phyloP scores from a whole-genome alignment of 2,797 vertebrate species.

The Podargus strigoides region DNA sequence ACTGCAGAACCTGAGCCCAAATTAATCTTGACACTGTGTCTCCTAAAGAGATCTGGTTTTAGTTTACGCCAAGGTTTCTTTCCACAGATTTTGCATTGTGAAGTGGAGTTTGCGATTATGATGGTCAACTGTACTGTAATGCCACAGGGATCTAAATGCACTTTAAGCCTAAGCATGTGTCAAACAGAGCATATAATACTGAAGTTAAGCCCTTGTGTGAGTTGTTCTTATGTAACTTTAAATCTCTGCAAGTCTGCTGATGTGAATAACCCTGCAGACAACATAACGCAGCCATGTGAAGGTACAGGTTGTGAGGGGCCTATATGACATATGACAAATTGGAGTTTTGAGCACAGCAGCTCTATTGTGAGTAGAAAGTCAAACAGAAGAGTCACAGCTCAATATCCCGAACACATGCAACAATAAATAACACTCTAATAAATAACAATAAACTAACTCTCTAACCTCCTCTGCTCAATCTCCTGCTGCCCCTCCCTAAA shows the following conservation, averaged over 20 bases:
- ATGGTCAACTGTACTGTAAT: neutral
- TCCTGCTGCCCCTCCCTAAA: neutral
- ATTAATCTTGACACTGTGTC: neutral
- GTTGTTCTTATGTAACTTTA: constrained; percentile 11
- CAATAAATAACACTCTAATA: too few relatives aligned
- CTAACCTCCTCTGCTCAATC: neutral
- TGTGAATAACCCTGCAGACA: neutral
- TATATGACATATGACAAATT: neutral
- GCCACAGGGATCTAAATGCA: neutral
- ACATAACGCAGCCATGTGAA: neutral
- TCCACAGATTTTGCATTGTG: neutral
- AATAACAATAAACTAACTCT: neutral
- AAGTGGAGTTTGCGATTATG: constrained; percentile 2
- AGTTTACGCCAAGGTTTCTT: neutral
- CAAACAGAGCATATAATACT: constrained; percentile 1
- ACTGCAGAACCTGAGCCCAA: neutral
- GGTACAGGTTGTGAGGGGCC: neutral
- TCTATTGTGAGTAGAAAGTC: neutral
- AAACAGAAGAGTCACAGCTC: neutral
- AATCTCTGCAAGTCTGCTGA: neutral
- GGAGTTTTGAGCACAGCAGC: neutral
- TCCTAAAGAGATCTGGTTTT: neutral
- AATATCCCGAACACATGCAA: neutral
- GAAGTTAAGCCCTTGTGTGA: neutral
- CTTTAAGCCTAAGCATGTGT: constrained; percentile 23